These are phyloP conservation scores for Cantharis rustica DNA, from an alignment of 2,888 invertebrate species.

Conservation along the genomic window DNA sequence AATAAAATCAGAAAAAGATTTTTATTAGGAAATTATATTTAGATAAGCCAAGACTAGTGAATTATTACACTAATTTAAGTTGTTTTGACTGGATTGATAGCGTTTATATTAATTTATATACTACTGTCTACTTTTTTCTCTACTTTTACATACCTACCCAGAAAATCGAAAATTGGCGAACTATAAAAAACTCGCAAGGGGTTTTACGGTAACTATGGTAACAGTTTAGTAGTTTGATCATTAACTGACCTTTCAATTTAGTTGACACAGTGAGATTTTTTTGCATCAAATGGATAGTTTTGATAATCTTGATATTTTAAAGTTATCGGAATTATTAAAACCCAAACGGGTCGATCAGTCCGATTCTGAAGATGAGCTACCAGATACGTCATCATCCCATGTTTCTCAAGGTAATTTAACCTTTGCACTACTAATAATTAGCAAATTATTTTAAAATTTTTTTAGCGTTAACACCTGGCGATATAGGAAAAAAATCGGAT, in stretches of 20 bases:
- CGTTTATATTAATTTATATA: too few species aligned
- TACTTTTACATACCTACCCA: too few species aligned
- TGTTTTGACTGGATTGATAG: too few species aligned
- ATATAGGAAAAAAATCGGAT: constrained; percentile 25
- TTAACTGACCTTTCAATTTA: not conserved
- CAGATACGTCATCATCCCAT: not conserved
- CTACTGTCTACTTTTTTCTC: too few species aligned
- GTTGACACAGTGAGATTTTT: not conserved
- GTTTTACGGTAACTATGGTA: too few species aligned
- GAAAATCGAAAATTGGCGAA: too few species aligned
- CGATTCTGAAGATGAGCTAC: constrained; percentile 47
- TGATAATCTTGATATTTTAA: constrained; percentile 42
- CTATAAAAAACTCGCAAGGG: too few species aligned
- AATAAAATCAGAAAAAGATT: too few species aligned
- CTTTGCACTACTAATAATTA: not conserved
- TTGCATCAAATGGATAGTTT: not conserved
- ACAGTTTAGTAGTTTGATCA: not conserved
- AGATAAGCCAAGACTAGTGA: too few species aligned
- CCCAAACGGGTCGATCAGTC: constrained; percentile 41
- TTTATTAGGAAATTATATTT: too few species aligned
- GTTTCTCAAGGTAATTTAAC: not conserved
- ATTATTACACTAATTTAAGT: too few species aligned
- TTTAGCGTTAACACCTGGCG: constrained; percentile 36
- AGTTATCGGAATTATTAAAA: constrained; percentile 50
- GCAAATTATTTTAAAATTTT: not conserved